These are phyloP conservation scores for Alethe diademata DNA, from an alignment of 2,113 vertebrate genomes.

Conservation along the genomic window DNA sequence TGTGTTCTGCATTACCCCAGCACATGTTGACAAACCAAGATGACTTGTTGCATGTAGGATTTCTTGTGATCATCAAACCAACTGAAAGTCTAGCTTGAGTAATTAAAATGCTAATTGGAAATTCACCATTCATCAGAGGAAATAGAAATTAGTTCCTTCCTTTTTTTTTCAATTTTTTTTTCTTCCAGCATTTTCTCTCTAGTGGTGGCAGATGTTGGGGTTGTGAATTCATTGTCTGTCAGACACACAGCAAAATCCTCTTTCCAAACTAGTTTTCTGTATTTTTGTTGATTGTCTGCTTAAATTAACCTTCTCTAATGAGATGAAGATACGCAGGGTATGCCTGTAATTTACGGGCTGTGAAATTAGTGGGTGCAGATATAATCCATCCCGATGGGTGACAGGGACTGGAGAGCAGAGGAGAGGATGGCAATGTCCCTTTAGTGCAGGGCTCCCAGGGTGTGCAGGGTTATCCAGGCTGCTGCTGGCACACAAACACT, in stretches of 20 bases:
- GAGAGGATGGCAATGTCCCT: neutral
- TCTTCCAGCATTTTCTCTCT: conserved; percentile 58
- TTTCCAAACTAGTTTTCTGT: conserved; percentile 50
- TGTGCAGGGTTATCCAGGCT: neutral
- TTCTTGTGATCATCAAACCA: conserved; percentile 61
- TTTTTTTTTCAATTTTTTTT: neutral
- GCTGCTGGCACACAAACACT: neutral
- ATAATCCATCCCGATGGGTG: conserved; percentile 58
- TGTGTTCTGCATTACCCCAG: neutral
- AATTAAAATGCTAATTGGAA: conserved; percentile 80
- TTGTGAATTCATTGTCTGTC: conserved; percentile 68
- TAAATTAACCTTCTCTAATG: conserved; percentile 80
- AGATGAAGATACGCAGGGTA: conserved; percentile 52
- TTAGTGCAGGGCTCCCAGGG: neutral
- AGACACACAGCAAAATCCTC: conserved; percentile 50
- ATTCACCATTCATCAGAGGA: conserved; percentile 72
- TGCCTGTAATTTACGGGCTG: conserved; percentile 71
- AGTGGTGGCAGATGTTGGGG: conserved; percentile 68
- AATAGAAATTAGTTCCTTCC: conserved; percentile 53
- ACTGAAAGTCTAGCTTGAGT: conserved; percentile 68
- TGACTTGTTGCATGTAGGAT: conserved; percentile 51
- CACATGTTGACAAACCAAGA: neutral
- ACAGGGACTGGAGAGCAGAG: conserved; percentile 38
- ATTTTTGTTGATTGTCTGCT: conserved; percentile 75
- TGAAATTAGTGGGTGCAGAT: conserved; percentile 71